Evolutionary conservation across 64 coral and sea anemone species (phyloP).

Genomic region (Montipora capricornis): DNA sequence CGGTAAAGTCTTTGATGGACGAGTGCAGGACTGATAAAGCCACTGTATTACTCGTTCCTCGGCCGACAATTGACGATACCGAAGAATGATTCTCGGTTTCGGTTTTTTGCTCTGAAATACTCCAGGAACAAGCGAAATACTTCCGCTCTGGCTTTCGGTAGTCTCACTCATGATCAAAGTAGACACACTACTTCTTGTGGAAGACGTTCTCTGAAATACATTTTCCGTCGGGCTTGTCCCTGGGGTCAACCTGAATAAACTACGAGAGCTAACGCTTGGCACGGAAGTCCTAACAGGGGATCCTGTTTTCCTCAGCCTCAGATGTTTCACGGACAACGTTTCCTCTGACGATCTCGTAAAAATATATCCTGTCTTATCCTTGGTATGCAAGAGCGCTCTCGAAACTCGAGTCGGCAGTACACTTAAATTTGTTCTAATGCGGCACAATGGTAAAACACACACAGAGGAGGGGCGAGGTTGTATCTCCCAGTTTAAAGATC

Average conservation of each 20-base stretch:
- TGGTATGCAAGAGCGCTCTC: constrained; percentile 43
- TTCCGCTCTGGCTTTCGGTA: constrained; percentile 26
- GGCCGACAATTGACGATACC: constrained; percentile 62
- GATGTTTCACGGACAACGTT: background rate
- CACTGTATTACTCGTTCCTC: constrained; percentile 68
- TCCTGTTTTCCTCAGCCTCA: background rate
- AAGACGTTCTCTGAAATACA: background rate
- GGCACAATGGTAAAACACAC: constrained; percentile 1
- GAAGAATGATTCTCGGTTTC: constrained; percentile 76
- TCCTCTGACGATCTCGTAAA: constrained; percentile 21
- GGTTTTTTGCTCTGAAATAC: constrained; percentile 65
- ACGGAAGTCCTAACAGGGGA: background rate
- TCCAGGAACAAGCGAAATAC: constrained; percentile 63
- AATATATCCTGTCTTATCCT: constrained; percentile 53
- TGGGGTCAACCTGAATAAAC: background rate
- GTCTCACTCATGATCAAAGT: background rate
- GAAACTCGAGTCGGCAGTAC: constrained; percentile 28
- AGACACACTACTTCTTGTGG: background rate
- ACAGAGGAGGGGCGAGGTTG: constrained; percentile 1
- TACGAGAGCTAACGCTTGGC: background rate
- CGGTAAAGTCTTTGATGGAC: constrained; percentile 58
- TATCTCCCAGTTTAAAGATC: background rate
- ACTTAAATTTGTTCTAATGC: background rate
- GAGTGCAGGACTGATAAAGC: constrained; percentile 71
- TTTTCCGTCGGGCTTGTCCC: background rate